A percentile compares a stretch with the other conserved stretches of the same genome.
Evolutionary conservation across 35 echinoderm and acorn worm species (phyloP).

Genomic region (Apostichopus parvimensis): DNA sequence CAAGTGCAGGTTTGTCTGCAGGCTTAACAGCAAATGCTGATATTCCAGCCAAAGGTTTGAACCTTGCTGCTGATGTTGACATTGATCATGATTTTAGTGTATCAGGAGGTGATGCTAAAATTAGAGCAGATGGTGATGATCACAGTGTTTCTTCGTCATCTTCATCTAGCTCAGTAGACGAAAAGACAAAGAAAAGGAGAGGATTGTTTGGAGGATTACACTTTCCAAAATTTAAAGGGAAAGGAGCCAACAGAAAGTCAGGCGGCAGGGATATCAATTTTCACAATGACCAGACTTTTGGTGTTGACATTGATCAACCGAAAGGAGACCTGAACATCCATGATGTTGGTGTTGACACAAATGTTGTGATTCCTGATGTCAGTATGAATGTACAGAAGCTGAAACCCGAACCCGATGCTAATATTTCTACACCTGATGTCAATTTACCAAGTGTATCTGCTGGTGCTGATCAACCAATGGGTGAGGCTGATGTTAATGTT

Average conservation of each 20-base stretch:
- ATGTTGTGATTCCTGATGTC: background rate
- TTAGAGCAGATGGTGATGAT: conserved; percentile 6
- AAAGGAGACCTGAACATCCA: background rate
- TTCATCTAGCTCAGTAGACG: background rate
- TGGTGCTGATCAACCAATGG: background rate
- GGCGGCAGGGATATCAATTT: background rate
- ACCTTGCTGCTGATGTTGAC: background rate
- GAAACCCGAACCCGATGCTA: background rate
- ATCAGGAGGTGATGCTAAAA: background rate
- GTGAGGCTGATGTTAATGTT: background rate
- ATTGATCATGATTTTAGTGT: background rate
- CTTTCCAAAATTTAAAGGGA: conserved; percentile 15
- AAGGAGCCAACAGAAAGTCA: background rate
- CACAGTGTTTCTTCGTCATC: conserved; percentile 5
- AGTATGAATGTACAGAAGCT: background rate
- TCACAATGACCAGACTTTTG: background rate
- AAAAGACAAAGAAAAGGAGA: background rate
- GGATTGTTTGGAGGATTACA: conserved; percentile 31
- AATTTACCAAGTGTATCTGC: background rate
- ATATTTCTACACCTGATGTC: conserved; percentile 1
- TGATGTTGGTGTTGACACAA: background rate
- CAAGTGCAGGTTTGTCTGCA: background rate
- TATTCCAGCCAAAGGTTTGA: background rate
- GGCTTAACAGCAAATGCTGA: background rate
- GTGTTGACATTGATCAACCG: background rate